Conservation (phyloP, 1,140 invertebrate genomes). For the Lordiphosa stackelbergi region DNA sequence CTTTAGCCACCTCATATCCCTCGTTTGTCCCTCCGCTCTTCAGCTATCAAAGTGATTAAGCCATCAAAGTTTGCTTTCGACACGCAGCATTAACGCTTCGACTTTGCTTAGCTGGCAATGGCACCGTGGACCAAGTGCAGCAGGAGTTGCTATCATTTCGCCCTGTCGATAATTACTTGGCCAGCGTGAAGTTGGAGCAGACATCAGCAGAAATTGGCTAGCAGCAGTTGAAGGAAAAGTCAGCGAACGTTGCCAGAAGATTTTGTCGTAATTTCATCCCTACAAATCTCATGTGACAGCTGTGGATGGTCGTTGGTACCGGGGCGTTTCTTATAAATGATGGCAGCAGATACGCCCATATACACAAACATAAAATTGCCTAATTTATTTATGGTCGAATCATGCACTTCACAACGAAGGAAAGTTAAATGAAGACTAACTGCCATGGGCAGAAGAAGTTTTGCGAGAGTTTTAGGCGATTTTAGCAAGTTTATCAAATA, state of each 20-base stretch:
- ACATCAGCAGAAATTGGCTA: slow-evolving; percentile 71
- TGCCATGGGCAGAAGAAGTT: no score
- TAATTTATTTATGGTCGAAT: slow-evolving; percentile 60
- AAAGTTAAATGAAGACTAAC: slow-evolving; percentile 8
- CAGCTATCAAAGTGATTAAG: slow-evolving; percentile 63
- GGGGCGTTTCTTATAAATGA: slow-evolving; percentile 61
- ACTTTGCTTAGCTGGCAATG: slow-evolving; percentile 44
- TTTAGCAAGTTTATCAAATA: no score
- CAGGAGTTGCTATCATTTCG: slow-evolving; percentile 19
- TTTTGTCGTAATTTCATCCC: slow-evolving; percentile 51
- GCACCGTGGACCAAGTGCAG: slow-evolving; percentile 26
- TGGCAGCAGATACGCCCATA: slow-evolving; percentile 44
- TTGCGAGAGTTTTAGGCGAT: no score
- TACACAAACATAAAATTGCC: slow-evolving; percentile 51
- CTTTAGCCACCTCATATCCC: slow-evolving; percentile 7
- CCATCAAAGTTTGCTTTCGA: slow-evolving; percentile 71
- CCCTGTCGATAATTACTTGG: slow-evolving; percentile 66
- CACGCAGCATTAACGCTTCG: slow-evolving; percentile 73
- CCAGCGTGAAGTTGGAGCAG: slow-evolving; percentile 51
- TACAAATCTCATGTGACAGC: slow-evolving; percentile 60
- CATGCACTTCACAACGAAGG: slow-evolving; percentile 7
- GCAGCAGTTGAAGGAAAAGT: slow-evolving; percentile 23
- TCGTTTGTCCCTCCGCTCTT: slow-evolving; percentile 11
- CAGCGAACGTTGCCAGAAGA: slow-evolving; percentile 18
- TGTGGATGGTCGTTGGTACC: slow-evolving; percentile 13